Conservation (phyloP, 1,140 invertebrate genomes). For the Centruroides sculpturatus region DNA sequence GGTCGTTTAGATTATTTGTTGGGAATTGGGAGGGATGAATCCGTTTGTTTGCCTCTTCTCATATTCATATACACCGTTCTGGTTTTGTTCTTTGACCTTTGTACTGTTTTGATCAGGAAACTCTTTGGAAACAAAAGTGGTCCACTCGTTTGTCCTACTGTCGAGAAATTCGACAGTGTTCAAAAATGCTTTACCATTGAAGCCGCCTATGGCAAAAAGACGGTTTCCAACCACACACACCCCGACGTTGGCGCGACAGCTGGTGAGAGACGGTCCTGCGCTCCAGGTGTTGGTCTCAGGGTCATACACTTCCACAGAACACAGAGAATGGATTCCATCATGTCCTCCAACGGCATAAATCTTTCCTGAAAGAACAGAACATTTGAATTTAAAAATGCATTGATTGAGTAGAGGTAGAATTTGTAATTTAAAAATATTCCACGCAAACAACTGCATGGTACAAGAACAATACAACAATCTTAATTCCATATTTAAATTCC, state of each 20-base stretch:
- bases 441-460: no score
- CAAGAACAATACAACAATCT: no score
- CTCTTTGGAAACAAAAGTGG: slow-evolving; percentile 35
- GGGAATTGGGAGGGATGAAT: no score
- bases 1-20: no score
- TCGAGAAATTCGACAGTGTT: slow-evolving; percentile 68
- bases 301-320: slow-evolving; percentile 50
- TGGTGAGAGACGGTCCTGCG: slow-evolving; percentile 49
- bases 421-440: no score
- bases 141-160: slow-evolving; percentile 52
- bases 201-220: slow-evolving; percentile 65
- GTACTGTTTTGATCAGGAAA: background rate
- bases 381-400: no score
- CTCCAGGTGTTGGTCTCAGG: slow-evolving; percentile 42
- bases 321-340: slow-evolving; percentile 52
- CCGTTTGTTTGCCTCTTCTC: no score
- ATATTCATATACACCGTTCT: no score
- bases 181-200: slow-evolving; percentile 62
- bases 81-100: no score
- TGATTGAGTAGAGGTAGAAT: no score
- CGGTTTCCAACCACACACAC: slow-evolving; percentile 48
- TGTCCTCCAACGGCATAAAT: slow-evolving; percentile 53
- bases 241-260: slow-evolving; percentile 49
- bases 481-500: no score
- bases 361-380: slow-evolving; percentile 31